Conservation (phyloP, 2,113 vertebrate genomes). For the Tamias sibiricus region DNA sequence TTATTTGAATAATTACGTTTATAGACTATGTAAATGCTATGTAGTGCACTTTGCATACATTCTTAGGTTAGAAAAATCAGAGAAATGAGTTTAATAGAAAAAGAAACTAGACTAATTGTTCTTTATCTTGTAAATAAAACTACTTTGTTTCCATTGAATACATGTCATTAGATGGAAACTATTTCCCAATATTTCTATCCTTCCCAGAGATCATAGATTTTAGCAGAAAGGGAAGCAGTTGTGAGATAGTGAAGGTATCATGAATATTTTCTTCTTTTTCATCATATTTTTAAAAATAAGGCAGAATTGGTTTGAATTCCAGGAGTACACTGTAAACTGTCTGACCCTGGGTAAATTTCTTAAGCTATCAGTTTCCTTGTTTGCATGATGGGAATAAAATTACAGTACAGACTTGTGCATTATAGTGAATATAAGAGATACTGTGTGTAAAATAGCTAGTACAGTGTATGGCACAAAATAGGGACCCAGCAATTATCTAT, state of each 20-base stretch:
- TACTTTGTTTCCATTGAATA: not conserved
- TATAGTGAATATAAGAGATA: not conserved
- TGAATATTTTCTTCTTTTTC: not conserved
- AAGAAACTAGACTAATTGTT: conserved; percentile 39
- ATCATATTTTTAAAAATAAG: no score
- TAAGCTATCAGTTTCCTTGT: conserved; percentile 3
- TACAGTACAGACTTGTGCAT: not conserved
- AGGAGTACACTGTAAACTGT: not conserved
- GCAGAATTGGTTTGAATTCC: conserved; percentile 10
- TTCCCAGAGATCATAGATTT: conserved; percentile 31
- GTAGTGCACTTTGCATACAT: not conserved
- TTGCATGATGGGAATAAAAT: not conserved
- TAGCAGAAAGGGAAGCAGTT: not conserved
- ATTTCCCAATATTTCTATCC: conserved; percentile 17
- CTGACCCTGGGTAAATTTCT: conserved; percentile 24
- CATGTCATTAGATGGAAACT: conserved; percentile 33
- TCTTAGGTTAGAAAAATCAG: conserved; percentile 41
- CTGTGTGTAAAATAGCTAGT: not conserved
- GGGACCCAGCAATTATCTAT: not conserved
- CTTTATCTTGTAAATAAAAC: conserved; percentile 47
- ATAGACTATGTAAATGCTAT: conserved; percentile 43
- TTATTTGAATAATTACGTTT: conserved; percentile 70
- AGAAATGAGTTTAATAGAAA: conserved; percentile 49
- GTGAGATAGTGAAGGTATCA: not conserved
- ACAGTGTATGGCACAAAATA: not conserved